Evolutionary conservation across 2,113 vertebrate species (phyloP).

Genomic region (Erythrolamprus reginae): DNA sequence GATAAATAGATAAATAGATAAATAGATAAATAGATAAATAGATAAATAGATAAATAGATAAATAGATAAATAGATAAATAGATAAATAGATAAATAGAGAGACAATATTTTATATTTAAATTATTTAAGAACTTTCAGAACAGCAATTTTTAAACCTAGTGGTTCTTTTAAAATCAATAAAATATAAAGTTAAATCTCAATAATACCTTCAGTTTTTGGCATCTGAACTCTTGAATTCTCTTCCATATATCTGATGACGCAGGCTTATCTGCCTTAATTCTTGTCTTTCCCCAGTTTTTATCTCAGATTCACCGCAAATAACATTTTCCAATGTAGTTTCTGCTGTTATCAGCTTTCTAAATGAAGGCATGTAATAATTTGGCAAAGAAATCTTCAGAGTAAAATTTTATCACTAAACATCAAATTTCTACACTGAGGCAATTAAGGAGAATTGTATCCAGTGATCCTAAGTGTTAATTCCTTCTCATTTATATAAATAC

Average conservation of each 20-base stretch:
- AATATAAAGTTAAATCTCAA: too few relatives aligned
- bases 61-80: too few relatives aligned
- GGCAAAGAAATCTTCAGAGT: neutral
- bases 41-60: neutral
- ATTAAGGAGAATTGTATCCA: slow-evolving; percentile 28
- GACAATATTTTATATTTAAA: neutral
- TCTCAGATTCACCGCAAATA: neutral
- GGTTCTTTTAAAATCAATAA: neutral
- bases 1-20: too few relatives aligned
- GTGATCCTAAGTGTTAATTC: slow-evolving; percentile 50
- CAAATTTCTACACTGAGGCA: slow-evolving; percentile 19
- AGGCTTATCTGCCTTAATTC: neutral
- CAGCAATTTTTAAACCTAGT: neutral
- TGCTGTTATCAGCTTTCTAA: slow-evolving; percentile 6
- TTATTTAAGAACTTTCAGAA: neutral
- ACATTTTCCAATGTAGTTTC: neutral
- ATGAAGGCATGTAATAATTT: slow-evolving; percentile 12
- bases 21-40: neutral
- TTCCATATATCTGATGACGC: neutral
- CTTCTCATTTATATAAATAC: slow-evolving; percentile 48
- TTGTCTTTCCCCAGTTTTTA: neutral
- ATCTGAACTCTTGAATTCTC: neutral
- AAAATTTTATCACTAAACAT: slow-evolving; percentile 8
- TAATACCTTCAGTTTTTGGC: neutral
- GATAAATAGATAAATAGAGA: neutral